Conservation (phyloP, 2,797 vertebrate species). For the Sebastes iracundus region DNA sequence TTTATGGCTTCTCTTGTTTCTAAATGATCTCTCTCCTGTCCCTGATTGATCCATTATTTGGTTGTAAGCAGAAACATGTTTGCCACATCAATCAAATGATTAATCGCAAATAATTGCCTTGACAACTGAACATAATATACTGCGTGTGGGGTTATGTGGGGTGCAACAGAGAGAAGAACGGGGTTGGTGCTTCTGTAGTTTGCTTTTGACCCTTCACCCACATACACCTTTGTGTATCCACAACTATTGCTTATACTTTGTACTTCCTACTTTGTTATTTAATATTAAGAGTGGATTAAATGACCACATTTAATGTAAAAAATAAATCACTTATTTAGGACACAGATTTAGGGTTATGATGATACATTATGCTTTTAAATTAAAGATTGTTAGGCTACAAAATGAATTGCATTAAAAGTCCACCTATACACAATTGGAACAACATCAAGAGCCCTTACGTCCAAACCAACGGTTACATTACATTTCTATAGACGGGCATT, state of each 20-base stretch:
- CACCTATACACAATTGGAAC: neutral
- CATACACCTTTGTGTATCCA: neutral
- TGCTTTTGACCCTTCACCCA: neutral
- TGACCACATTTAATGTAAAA: neutral
- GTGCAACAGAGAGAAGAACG: neutral
- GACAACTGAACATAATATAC: slow-evolving; percentile 66
- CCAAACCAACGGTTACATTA: neutral
- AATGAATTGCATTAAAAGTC: neutral
- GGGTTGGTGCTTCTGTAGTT: neutral
- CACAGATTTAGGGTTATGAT: neutral
- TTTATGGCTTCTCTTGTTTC: slow-evolving; percentile 77
- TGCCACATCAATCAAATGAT: slow-evolving; percentile 78
- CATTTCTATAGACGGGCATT: no score
- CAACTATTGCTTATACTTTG: neutral
- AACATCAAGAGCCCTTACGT: neutral
- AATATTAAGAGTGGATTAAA: neutral
- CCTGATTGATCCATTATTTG: slow-evolving; percentile 80
- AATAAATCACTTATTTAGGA: neutral
- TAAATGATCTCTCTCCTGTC: slow-evolving; percentile 75
- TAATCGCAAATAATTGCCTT: slow-evolving; percentile 74
- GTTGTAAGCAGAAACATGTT: slow-evolving; percentile 79
- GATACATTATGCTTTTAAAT: neutral
- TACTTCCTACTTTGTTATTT: neutral
- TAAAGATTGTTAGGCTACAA: neutral
- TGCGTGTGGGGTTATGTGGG: slow-evolving; percentile 8